Percentiles rank a stretch among this genome's conserved stretches.
Evolutionary conservation across 2,113 vertebrate species (phyloP).

Genomic region (Prinia subflava): DNA sequence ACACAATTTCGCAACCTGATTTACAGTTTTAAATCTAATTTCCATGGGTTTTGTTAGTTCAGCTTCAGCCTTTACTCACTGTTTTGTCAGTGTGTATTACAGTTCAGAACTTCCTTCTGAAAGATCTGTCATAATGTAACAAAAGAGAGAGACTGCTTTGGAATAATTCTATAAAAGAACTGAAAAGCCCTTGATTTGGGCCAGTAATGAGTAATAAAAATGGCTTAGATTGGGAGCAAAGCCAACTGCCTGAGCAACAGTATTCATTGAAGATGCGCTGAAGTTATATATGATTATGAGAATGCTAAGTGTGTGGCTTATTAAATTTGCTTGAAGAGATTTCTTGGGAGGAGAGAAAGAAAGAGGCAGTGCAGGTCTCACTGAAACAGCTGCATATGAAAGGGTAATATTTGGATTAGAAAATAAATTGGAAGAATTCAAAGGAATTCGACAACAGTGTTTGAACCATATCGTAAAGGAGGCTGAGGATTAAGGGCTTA

Average conservation of each 20-base stretch:
- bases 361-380: not conserved
- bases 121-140: not conserved
- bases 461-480: not conserved
- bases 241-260: not conserved
- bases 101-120: not conserved
- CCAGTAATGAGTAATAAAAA: constrained; percentile 21
- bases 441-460: constrained; percentile 9
- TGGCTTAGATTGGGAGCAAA: not conserved
- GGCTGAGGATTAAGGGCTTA: constrained; percentile 1
- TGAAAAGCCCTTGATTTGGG: not conserved
- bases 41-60: not conserved
- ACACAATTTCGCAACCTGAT: not conserved
- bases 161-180: constrained; percentile 12
- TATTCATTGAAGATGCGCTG: not conserved
- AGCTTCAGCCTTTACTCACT: not conserved
- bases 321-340: constrained; percentile 6
- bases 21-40: constrained; percentile 16
- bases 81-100: not conserved
- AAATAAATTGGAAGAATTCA: constrained; percentile 37
- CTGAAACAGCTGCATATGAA: not conserved
- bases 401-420: constrained; percentile 12
- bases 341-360: not conserved
- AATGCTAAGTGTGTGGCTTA: not conserved
- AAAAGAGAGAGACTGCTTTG: not conserved
- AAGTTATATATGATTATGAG: not conserved